These are phyloP conservation scores for Mareca strepera DNA, from an alignment of 2,797 vertebrate species.

Conservation along the genomic window DNA sequence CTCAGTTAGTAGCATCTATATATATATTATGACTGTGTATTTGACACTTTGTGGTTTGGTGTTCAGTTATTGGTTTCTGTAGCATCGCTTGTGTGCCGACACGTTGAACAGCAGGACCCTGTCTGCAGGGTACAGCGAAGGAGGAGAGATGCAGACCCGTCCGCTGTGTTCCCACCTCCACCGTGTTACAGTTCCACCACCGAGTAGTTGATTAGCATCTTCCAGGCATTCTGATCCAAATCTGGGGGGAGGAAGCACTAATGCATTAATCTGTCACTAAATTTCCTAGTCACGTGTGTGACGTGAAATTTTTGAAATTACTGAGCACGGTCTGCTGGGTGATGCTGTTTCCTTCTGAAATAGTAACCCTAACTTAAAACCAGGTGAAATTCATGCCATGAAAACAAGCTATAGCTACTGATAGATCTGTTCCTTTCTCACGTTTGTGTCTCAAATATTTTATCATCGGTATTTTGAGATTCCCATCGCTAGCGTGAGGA, in stretches of 20 bases:
- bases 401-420: constrained; percentile 6
- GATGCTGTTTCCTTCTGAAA: constrained; percentile 28
- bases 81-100: constrained; percentile 27
- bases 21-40: constrained; percentile 31
- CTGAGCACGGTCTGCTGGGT: constrained; percentile 1
- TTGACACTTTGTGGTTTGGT: constrained; percentile 64
- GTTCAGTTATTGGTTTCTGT: constrained; percentile 61
- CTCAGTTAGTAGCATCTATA: constrained; percentile 59
- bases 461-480: not conserved
- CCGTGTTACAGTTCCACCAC: not conserved
- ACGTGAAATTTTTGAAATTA: not conserved
- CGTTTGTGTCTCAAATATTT: not conserved
- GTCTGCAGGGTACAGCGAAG: constrained; percentile 20
- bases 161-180: not conserved
- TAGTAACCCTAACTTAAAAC: constrained; percentile 25
- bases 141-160: constrained; percentile 39
- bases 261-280: not conserved
- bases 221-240: not conserved
- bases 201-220: not conserved
- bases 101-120: constrained; percentile 38
- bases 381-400: not conserved
- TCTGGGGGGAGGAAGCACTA: not conserved
- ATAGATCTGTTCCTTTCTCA: not conserved
- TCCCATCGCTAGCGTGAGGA: not conserved
- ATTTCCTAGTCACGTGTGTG: constrained; percentile 2